phyloP scores from a whole-genome alignment of 2,888 invertebrate species.

The Pantelozetes paolii region DNA sequence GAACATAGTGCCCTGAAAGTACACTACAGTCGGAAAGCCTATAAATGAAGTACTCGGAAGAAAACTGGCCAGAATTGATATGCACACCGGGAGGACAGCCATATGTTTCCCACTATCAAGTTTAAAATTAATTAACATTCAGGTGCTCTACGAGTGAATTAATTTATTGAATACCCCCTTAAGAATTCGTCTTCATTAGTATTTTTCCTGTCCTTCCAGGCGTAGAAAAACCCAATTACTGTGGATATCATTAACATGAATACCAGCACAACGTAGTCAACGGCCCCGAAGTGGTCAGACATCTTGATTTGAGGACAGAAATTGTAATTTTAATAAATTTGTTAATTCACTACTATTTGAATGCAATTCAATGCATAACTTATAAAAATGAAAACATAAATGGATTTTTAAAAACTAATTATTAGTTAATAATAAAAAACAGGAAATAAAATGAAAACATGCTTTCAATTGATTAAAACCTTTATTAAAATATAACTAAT shows the following conservation, averaged over 20 bases:
- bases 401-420: not conserved
- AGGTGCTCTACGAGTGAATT: too few relatives aligned
- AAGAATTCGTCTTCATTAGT: constrained; percentile 56
- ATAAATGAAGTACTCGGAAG: constrained; percentile 51
- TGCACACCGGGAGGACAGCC: constrained; percentile 52
- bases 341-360: not conserved
- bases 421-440: not conserved
- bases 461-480: not conserved
- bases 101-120: constrained; percentile 49
- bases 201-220: constrained; percentile 57
- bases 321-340: not conserved
- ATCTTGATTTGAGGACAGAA: not conserved
- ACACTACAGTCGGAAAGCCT: constrained; percentile 51
- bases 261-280: constrained; percentile 51
- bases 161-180: constrained; percentile 48
- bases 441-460: not conserved
- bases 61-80: constrained; percentile 52
- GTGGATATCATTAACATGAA: constrained; percentile 51
- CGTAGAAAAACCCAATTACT: constrained; percentile 53
- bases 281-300: constrained; percentile 20
- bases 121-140: not conserved
- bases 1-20: constrained; percentile 49
- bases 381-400: too few relatives aligned
- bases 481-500: not conserved
- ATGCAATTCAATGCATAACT: not conserved